A percentile compares a stretch with the other conserved stretches of the same genome.
Conservation (phyloP, 2,888 invertebrate genomes). For the Heliconius hortense region DNA sequence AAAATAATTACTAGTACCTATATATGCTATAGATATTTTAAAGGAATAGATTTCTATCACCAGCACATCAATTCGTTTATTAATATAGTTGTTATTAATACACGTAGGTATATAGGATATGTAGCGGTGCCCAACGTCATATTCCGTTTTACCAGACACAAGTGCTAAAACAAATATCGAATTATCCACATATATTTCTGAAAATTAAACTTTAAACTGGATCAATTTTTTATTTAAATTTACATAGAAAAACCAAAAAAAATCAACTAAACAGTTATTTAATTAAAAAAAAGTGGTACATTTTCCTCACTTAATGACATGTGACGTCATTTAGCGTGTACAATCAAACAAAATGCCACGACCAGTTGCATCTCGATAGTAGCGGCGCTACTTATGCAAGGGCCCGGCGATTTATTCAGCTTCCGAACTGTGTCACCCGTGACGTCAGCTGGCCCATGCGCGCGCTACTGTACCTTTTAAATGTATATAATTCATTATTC, state of each 20-base stretch:
- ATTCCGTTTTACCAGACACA: neutral
- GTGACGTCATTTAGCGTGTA: constrained; percentile 5
- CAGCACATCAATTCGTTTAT: neutral
- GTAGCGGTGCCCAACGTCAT: neutral
- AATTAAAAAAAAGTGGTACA: neutral
- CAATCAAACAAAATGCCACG: constrained; percentile 15
- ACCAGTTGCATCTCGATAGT: constrained; percentile 25
- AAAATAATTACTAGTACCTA: too few relatives aligned
- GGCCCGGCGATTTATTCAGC: constrained; percentile 43
- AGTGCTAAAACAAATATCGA: neutral
- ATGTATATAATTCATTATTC: neutral
- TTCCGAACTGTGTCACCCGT: constrained; percentile 60
- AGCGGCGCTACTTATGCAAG: constrained; percentile 3
- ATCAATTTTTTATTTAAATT: too few relatives aligned
- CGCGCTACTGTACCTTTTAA: neutral
- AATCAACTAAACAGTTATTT: neutral
- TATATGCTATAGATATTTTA: too few relatives aligned
- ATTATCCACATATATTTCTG: too few relatives aligned
- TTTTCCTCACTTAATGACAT: neutral
- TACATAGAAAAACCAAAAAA: neutral
- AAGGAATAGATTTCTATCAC: neutral
- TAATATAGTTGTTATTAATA: neutral
- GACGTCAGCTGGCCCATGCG: constrained; percentile 53
- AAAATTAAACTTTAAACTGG: too few relatives aligned
- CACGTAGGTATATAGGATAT: too few relatives aligned